phyloP scores from a whole-genome alignment of 2,888 invertebrate genomes.

The Phania funesta region DNA sequence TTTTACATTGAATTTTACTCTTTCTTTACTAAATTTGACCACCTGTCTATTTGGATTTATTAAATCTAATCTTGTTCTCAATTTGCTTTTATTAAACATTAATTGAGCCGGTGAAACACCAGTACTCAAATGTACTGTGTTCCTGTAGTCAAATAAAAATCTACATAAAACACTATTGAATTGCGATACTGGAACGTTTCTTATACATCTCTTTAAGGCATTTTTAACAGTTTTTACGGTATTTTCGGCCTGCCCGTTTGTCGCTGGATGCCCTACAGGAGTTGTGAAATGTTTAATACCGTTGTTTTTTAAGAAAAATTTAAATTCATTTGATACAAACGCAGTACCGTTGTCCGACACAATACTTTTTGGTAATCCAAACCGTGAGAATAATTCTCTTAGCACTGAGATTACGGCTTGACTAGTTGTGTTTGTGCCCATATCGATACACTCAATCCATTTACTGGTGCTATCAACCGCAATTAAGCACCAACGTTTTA shows the following conservation, averaged over 20 bases:
- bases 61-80: conserved; percentile 33
- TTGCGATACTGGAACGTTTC: conserved; percentile 30
- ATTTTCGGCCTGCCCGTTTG: conserved; percentile 60
- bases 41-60: conserved; percentile 33
- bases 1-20: conserved; percentile 19
- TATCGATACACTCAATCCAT: conserved; percentile 53
- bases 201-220: conserved; percentile 35
- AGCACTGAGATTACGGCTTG: conserved; percentile 40
- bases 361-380: conserved; percentile 23
- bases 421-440: conserved; percentile 44
- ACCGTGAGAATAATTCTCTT: conserved; percentile 63
- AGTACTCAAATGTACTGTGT: neutral
- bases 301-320: conserved; percentile 57
- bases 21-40: neutral
- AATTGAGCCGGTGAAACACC: neutral
- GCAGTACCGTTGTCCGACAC: conserved; percentile 11
- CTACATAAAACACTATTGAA: conserved; percentile 54
- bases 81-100: conserved; percentile 3
- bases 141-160: conserved; percentile 37
- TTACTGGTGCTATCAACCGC: conserved; percentile 69
- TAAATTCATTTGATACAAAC: conserved; percentile 68
- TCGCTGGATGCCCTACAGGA: conserved; percentile 61
- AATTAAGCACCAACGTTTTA: conserved; percentile 51
- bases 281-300: conserved; percentile 61
- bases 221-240: conserved; percentile 61